Conservation (phyloP, 2,797 vertebrate species). For the Choloepus didactylus region DNA sequence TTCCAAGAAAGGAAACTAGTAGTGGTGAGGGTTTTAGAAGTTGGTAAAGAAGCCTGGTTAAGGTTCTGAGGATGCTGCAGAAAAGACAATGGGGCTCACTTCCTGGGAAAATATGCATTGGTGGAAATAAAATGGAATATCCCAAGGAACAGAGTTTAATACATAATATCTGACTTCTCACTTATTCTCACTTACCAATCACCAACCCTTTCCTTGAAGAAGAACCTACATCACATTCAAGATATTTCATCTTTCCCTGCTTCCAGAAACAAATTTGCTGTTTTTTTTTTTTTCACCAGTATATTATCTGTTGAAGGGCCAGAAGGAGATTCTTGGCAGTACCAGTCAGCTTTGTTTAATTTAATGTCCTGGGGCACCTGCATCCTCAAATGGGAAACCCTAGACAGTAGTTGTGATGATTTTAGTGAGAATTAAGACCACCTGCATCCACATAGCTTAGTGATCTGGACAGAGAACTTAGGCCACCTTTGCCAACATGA, state of each 20-base stretch:
- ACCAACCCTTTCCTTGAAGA: not conserved
- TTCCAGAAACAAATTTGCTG: not conserved
- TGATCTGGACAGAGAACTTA: not conserved
- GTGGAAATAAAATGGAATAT: constrained; percentile 6
- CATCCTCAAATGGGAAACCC: not conserved
- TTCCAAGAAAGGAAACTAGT: not conserved
- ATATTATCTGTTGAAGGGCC: not conserved
- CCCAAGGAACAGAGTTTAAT: not conserved
- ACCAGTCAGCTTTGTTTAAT: not conserved
- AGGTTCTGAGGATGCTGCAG: not conserved
- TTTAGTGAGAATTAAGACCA: not conserved
- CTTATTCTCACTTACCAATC: not conserved
- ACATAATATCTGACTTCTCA: not conserved
- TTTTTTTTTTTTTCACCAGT: constrained; percentile 5
- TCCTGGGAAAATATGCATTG: not conserved
- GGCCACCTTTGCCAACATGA: not conserved
- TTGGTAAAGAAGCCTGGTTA: not conserved
- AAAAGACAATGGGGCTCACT: not conserved
- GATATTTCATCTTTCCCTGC: not conserved
- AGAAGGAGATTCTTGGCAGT: not conserved
- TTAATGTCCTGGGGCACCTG: not conserved
- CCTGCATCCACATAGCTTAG: not conserved
- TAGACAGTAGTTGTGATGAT: not conserved
- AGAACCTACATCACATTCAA: not conserved
- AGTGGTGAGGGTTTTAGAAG: not conserved